Percentiles rank a stretch among this genome's conserved stretches.
These are phyloP conservation scores for Plutomurus gul DNA, from an alignment of 1,140 invertebrate genomes.

Conservation along the genomic window DNA sequence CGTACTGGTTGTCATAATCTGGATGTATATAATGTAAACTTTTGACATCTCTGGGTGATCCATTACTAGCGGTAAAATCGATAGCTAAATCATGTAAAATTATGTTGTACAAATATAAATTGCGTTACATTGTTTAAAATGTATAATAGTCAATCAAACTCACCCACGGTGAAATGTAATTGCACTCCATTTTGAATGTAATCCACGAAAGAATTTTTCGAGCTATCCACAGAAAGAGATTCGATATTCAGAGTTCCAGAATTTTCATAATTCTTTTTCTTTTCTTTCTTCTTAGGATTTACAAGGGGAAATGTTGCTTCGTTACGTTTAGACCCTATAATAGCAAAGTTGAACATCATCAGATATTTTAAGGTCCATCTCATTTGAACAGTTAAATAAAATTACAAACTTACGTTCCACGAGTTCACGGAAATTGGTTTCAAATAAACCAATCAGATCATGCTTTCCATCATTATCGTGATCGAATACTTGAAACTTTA, in stretches of 20 bases:
- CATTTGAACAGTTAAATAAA: background rate
- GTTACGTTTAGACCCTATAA: constrained; percentile 7
- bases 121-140: too few species aligned
- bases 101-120: too few species aligned
- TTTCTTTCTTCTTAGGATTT: constrained; percentile 60
- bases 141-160: too few species aligned
- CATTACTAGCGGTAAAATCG: constrained; percentile 69
- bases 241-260: constrained; percentile 58
- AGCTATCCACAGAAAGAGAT: constrained; percentile 35
- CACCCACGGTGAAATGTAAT: constrained; percentile 66
- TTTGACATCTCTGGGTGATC: constrained; percentile 61
- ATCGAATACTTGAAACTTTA: constrained; percentile 61
- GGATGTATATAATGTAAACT: constrained; percentile 63
- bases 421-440: constrained; percentile 57
- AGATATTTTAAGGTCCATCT: background rate
- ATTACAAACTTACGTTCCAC: constrained; percentile 48
- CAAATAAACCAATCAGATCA: constrained; percentile 60
- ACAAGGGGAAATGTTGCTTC: constrained; percentile 56
- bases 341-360: background rate
- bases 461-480: constrained; percentile 60
- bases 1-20: constrained; percentile 61
- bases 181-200: constrained; percentile 61
- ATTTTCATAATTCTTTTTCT: constrained; percentile 61
- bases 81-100: too few species aligned
- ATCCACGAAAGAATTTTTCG: constrained; percentile 43